Evolutionary conservation across 2,888 invertebrate genomes (phyloP), one percentile per base, ranked within the genome.

Genomic region (Nomada flava): DNA sequence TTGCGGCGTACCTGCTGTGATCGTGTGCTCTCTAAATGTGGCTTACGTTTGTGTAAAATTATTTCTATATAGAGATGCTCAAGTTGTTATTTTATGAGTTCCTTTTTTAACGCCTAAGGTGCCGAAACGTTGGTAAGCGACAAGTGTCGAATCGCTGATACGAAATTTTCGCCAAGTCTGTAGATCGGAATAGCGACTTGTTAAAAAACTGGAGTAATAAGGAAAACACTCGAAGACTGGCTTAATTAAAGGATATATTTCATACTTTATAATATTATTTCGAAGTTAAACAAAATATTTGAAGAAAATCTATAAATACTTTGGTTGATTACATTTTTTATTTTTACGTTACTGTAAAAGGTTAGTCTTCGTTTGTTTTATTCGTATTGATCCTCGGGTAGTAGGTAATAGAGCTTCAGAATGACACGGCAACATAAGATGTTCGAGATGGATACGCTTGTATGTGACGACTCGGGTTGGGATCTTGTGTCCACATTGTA

Each of bases 31-130:
- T 59, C 57, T 10, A 15, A 53, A 13, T 36, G 26, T 26, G 55
- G 20, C 18, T 71, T 62, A 26, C 42, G 64, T 82, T 57, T 55
- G 23, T 26, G 67, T 73, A 67, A 72, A 50, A 59, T 82, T 69
- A 36, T 70, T 72, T 78, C 53, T 65, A 42, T 20, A 70, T 63
- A 52, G 62, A 59, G 72, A 78, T 82, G 75, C 83, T 78, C 83
- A 76, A 74, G 26, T 53, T 55, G 67, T 57, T 64, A 60, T 71
- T 64, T 59, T 55, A 53, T 13, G 79, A 60, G 50, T 69, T 26
- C 50, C 36, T 62, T 50, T 55, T 59, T 73, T 23, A 62, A 72
- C 44, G 60, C 44, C 44, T 55, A 18, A 68, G 29, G 23, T 50
- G 59, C 52, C 64, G 64, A 60, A 63, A 65, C 52, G 60, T 47